Base-by-base conservation (phyloP, 2,888 invertebrate genomes). In the Marronus borbonicus region DNA sequence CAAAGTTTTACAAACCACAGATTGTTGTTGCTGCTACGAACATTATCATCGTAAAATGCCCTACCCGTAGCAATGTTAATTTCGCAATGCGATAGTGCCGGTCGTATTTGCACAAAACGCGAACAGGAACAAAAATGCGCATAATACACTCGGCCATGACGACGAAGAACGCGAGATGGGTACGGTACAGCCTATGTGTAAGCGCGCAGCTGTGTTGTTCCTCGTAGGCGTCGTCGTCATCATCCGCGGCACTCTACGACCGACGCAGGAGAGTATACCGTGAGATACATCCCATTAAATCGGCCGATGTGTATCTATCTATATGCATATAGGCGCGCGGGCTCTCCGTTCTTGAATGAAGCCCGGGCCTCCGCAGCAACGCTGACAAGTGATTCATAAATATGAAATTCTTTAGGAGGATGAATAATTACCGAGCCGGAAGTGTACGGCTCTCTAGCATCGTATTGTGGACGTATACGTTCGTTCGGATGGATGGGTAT, bases 351-450 rank as follows among this genome's bases (percentile, higher is more conserved):
- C 77, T 62, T 77, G 77, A 77, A 77, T 77, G 77, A 65, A 72
- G 20, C 1, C 17, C 70, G 36, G 65, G 76, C 75, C 62, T 50
- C 76, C 49, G 50, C 55, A 58, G 55, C 55, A 20, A 17, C 20
- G 55, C 76, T 66, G 76, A 76, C 76, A 76, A 76, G 66, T 65
- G 77, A 77, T 72, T 77, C 77, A 77, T 77, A 77, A 72, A 65
- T 77, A 52, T 64, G 64, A 70, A 70, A 70, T 70, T 72, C 76
- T 76, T 64, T 20, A 31, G 66, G 64, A 77, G 49, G 68, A 69
- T 77, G 77, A 77, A 77, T 77, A 77, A 77, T 70, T 70, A 70
- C 72, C 72, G 17, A 72, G 72, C 72, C 72, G 72, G 72, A 72
- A 72, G 39, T 72, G 55, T 58, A 44, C 44, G 44, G 44, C 44